Percentiles rank a stretch among this genome's conserved stretches.
Conservation (phyloP, 2,888 invertebrate genomes). For the Laspeyria flexula region DNA sequence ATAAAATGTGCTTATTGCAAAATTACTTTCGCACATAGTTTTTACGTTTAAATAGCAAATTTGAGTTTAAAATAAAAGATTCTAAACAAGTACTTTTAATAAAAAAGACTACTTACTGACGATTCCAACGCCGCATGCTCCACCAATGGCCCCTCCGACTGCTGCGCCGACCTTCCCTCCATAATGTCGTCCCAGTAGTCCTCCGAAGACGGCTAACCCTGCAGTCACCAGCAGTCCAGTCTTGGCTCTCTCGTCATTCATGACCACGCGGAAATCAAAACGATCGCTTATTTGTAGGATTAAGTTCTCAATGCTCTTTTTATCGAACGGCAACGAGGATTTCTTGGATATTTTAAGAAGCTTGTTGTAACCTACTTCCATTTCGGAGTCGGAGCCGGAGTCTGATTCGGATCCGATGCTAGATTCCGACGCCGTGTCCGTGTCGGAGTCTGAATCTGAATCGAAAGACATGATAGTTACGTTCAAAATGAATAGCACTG, state of each 20-base stretch:
- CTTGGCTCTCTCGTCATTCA: conserved; percentile 56
- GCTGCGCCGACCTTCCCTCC: conserved; percentile 75
- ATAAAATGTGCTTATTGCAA: too few relatives aligned
- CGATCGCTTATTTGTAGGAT: conserved; percentile 68
- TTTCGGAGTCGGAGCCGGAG: conserved; percentile 54
- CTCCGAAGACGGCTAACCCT: conserved; percentile 71
- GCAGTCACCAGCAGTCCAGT: conserved; percentile 66
- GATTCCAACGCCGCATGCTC: conserved; percentile 73
- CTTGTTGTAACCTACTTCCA: conserved; percentile 35
- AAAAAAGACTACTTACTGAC: conserved; percentile 59
- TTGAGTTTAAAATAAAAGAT: too few relatives aligned
- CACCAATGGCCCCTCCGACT: conserved; percentile 73
- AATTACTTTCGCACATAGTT: too few relatives aligned
- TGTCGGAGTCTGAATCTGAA: conserved; percentile 51
- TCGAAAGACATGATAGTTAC: neutral
- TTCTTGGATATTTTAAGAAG: neutral
- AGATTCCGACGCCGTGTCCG: conserved; percentile 35
- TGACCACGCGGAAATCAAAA: conserved; percentile 72
- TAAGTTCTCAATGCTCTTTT: conserved; percentile 63
- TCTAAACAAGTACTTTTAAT: too few relatives aligned
- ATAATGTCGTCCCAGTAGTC: conserved; percentile 71
- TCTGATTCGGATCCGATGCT: conserved; percentile 36
- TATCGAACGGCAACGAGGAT: conserved; percentile 62
- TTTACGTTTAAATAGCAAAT: too few relatives aligned
- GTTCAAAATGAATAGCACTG: too few relatives aligned